Conservation (phyloP, 2,113 vertebrate species). For the Noctilio leporinus region DNA sequence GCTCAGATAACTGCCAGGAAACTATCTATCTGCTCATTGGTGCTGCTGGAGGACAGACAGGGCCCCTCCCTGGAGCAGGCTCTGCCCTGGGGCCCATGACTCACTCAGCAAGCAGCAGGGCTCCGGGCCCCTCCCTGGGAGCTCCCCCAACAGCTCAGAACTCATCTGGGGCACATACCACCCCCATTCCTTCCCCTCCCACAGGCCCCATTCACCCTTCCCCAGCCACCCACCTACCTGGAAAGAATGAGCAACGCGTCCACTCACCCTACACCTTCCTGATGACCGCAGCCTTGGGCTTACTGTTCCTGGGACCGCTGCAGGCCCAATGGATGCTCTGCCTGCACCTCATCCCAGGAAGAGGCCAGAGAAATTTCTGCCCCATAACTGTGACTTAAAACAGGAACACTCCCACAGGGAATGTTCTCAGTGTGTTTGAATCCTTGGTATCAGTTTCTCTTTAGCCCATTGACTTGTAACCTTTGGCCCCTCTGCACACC, state of each 20-base stretch:
- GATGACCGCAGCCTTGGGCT: fast-evolving
- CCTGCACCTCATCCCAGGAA: background rate
- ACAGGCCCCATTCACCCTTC: background rate
- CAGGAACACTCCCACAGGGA: background rate
- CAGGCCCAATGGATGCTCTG: background rate
- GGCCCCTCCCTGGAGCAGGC: background rate
- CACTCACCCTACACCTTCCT: background rate
- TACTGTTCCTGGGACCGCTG: background rate
- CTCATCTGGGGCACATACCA: background rate
- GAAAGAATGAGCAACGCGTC: background rate
- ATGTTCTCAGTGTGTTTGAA: background rate
- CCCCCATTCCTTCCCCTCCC: background rate
- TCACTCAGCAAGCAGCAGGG: conserved; percentile 35
- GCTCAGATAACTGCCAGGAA: conserved; percentile 24
- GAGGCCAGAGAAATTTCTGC: background rate
- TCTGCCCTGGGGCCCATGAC: conserved; percentile 50
- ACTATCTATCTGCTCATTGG: background rate
- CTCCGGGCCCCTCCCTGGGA: background rate
- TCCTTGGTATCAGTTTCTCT: background rate
- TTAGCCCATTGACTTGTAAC: background rate
- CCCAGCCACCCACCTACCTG: conserved; percentile 2
- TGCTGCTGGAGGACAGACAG: conserved; percentile 24
- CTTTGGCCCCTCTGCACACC: conserved; percentile 41
- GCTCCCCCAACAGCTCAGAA: background rate
- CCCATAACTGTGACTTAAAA: background rate